phyloP scores from a whole-genome alignment of 2,797 vertebrate genomes.

The Pseudochromis fuscus region DNA sequence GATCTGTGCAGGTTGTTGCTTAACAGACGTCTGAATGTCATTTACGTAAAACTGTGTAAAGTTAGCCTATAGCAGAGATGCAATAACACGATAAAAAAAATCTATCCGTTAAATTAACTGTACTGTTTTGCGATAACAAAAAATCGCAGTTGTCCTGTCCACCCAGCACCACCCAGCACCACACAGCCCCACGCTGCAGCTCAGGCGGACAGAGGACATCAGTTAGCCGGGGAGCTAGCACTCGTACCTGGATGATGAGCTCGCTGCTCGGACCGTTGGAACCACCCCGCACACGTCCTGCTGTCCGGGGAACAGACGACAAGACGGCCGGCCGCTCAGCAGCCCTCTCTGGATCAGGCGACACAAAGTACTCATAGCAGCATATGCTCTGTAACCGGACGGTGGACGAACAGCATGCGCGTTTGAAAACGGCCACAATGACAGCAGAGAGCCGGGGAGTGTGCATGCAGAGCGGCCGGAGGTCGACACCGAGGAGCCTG shows the following conservation, averaged over 20 bases:
- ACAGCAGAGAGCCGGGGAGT: not conserved
- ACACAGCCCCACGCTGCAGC: not conserved
- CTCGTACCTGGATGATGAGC: slow-evolving; percentile 78
- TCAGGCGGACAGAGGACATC: slow-evolving; percentile 46
- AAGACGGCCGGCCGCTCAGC: slow-evolving; percentile 49
- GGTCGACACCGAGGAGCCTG: slow-evolving; percentile 34
- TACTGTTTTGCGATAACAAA: no score
- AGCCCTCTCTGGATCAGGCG: slow-evolving; percentile 73
- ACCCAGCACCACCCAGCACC: not conserved
- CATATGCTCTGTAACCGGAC: slow-evolving; percentile 46
- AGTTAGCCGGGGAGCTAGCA: slow-evolving; percentile 65
- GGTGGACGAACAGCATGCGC: slow-evolving; percentile 61
- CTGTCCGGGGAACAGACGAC: slow-evolving; percentile 55
- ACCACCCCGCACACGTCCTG: slow-evolving; percentile 44
- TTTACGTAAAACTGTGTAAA: slow-evolving; percentile 9
- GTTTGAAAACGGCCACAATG: not conserved
- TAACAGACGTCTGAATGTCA: slow-evolving; percentile 60
- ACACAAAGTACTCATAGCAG: slow-evolving; percentile 79
- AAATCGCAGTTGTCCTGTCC: not conserved
- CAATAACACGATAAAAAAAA: not conserved
- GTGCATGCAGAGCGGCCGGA: slow-evolving; percentile 13
- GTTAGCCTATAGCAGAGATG: not conserved
- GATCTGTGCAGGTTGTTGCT: slow-evolving; percentile 27
- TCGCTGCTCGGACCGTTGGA: slow-evolving; percentile 56
- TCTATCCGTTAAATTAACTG: not conserved